Evolutionary conservation across 2,888 invertebrate genomes (phyloP), one percentile per base, ranked within the genome.

Genomic region (Spicauda simplicius): DNA sequence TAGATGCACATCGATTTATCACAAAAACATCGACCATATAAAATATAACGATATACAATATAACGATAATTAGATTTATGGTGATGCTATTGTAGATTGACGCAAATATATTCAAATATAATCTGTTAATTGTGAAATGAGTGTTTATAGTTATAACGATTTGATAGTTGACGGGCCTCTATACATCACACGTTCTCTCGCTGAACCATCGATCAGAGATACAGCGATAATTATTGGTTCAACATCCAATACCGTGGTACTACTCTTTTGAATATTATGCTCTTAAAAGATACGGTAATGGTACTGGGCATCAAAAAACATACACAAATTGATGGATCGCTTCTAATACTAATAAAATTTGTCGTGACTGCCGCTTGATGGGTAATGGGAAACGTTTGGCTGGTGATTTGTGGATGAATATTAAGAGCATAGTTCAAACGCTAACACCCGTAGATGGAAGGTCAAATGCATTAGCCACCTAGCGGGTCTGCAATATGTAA

Each of bases 391-490:
- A 88, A 84, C 77, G 81, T 80, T 84, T 82, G 77, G 78, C 72
- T 83, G 84, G 86, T 90, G 88, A 91, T 91, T 90, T 87, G 90
- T 90, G 84, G 82, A 75, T 81, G 77, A 84, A 83, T 87, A 88
- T 91, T 90, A 90, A 80, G 88, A 89, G 87, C 88, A 84, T 82
- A 85, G 91, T 88, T 91, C 90, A 90, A 87, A 85, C 74, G 85
- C 85, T 91, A 89, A 88, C 89, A 88, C 86, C 82, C 83, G 84
- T 80, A 76, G 82, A 87, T 85, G 85, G 76, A 85, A 77, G 91
- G 92, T 92, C 91, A 91, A 90, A 90, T 80, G 81, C 92, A 91
- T 92, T 92, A 92, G 91, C 90, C 91, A 90, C 91, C 90, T 89
- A 91, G 88, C 86, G 90, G 86, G 87, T 79, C 76, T 75, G 80